Percentiles rank a stretch among this genome's conserved stretches.
These are phyloP conservation scores for Pristiophorus japonicus DNA, from an alignment of 2,113 vertebrate genomes.

Conservation along the genomic window DNA sequence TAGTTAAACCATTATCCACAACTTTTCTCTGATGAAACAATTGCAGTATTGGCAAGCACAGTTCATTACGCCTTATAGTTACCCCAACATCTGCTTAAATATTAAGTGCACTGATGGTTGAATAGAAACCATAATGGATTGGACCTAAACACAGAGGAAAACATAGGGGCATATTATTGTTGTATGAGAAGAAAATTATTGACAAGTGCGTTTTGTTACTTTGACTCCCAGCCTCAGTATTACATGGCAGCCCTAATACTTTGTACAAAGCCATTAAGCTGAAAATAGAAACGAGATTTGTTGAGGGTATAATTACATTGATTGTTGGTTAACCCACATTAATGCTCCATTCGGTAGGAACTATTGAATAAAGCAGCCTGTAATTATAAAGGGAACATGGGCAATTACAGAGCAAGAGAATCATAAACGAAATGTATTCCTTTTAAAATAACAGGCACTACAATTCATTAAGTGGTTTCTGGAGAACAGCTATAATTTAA, in stretches of 20 bases:
- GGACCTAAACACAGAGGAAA: neutral
- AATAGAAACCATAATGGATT: neutral
- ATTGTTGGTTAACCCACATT: neutral
- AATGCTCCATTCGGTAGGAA: neutral
- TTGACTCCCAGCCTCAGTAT: neutral
- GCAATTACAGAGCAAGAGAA: neutral
- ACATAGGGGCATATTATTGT: neutral
- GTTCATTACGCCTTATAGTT: no score
- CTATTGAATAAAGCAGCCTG: conserved; percentile 1
- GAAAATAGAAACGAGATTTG: neutral
- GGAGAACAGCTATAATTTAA: neutral
- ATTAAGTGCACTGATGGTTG: neutral
- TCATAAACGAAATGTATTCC: neutral
- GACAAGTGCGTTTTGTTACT: neutral
- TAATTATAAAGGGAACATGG: neutral
- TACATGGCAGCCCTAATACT: neutral
- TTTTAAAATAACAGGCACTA: neutral
- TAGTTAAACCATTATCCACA: no score
- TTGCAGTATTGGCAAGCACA: no score
- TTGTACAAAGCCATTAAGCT: neutral
- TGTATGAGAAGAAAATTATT: neutral
- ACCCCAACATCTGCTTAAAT: no score
- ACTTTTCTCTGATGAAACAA: no score
- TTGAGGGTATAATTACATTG: neutral
- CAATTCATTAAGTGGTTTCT: neutral